phyloP scores from a whole-genome alignment of 2,113 vertebrate species.

The Strigops habroptila region DNA sequence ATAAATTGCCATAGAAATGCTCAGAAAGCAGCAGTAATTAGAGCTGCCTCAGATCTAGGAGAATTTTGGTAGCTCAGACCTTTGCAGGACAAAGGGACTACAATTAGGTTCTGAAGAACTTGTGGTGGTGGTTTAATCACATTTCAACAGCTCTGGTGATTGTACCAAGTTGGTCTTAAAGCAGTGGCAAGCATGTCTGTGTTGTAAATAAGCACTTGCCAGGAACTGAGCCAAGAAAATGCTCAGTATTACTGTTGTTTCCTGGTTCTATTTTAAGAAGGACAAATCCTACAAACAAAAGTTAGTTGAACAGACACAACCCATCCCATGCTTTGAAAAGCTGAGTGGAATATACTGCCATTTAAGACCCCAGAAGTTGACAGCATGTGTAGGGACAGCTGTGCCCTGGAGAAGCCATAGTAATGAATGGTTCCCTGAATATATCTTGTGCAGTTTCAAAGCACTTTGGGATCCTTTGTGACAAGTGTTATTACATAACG shows the following conservation, averaged over 20 bases:
- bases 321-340: not conserved
- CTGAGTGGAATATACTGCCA: not conserved
- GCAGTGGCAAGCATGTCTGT: not conserved
- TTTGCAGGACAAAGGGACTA: not conserved
- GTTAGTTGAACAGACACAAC: not conserved
- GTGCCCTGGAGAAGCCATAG: not conserved
- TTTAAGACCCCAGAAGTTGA: not conserved
- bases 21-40: not conserved
- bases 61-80: not conserved
- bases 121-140: not conserved
- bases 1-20: not conserved
- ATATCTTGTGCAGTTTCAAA: not conserved
- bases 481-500: not conserved
- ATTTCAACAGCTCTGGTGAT: not conserved
- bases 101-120: not conserved
- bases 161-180: not conserved
- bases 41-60: not conserved
- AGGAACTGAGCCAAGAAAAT: not conserved
- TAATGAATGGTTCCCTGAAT: not conserved
- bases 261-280: not conserved
- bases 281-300: not conserved
- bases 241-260: not conserved
- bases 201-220: not conserved
- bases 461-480: not conserved
- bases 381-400: not conserved